Evolutionary conservation across 1,140 invertebrate species (phyloP).

Genomic region (Anthonomus grandis): DNA sequence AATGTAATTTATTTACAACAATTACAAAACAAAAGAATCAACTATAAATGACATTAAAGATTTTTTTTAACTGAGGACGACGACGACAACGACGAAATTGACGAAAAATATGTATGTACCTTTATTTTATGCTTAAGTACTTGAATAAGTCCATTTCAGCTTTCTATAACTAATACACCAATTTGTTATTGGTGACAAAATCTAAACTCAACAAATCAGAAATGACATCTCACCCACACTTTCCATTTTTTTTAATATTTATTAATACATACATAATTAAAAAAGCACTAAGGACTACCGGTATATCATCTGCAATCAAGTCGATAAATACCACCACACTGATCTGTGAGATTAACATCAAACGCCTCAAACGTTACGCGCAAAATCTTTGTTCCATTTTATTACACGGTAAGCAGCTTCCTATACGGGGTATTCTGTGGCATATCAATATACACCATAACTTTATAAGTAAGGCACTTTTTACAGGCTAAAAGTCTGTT

Average conservation of each 20-base stretch:
- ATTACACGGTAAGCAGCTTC: no score
- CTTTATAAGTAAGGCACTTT: no score
- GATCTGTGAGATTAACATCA: no score
- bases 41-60: neutral
- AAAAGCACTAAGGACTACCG: conserved; percentile 5
- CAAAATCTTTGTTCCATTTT: no score
- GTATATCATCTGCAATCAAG: neutral
- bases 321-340: no score
- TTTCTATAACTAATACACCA: conserved; percentile 9
- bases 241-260: neutral
- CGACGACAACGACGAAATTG: neutral
- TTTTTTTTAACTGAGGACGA: neutral
- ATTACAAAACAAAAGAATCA: neutral
- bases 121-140: conserved; percentile 14
- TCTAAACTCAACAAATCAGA: conserved; percentile 1
- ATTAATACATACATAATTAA: conserved; percentile 9
- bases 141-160: conserved; percentile 10
- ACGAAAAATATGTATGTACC: neutral
- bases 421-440: no score
- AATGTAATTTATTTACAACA: neutral
- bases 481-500: no score
- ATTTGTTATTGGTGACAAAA: conserved; percentile 5
- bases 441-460: no score
- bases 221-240: conserved; percentile 6
- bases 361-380: no score